Evolutionary conservation across 1,140 invertebrate genomes (phyloP), one percentile per base, ranked within the genome.

Genomic region (Anagrus nilaparvatae): DNA sequence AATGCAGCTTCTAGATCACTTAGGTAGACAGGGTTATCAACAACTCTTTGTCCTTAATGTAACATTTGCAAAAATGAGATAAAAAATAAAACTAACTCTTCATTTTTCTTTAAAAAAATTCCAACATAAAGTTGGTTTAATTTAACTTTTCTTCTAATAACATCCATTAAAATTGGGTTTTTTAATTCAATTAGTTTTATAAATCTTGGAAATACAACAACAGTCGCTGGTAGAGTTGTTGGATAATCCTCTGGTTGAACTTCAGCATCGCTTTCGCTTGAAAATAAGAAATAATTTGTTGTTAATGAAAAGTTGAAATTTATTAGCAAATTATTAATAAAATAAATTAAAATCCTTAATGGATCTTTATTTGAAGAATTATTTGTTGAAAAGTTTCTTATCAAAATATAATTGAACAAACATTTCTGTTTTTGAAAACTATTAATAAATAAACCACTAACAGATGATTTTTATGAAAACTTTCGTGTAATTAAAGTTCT

Each of bases 1-100:
- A 99, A 70, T 4, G 94, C 91, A 8, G 94, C 95, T 28, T 94
- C 95, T 21, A 97, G 72, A 71, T 99, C 96, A 54, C 91, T 92
- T 9, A 99, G 69, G 67, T 97, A 98, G 16, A 98, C 87, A n/a
- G 96, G 96, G 74, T 99, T 97, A 65, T 99, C 96, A 17, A 96
- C 87, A 13, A 97, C 88, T 49, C 90, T 72, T 63, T 96, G 90
- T 5, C 90, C 91, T 58, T 93, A 87, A 58, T 96, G 90, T 47
- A 98, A 71, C 80, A 98, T 92, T 70, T 96, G 90, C 60, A 7
- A 27, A 7, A 6, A 21, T 25, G 1, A 12, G 20, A 39, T 32
- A 25, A 24, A 20, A n/a, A 23, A 4, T 33, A 32, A 34, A 19
- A 65, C 71, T 69, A 70, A 85, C 82, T 86, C 87, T 59, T 91